A percentile compares a stretch with the other conserved stretches of the same genome.
Evolutionary conservation across 2,888 invertebrate species (phyloP).

Genomic region (Luffia ferchaultella): DNA sequence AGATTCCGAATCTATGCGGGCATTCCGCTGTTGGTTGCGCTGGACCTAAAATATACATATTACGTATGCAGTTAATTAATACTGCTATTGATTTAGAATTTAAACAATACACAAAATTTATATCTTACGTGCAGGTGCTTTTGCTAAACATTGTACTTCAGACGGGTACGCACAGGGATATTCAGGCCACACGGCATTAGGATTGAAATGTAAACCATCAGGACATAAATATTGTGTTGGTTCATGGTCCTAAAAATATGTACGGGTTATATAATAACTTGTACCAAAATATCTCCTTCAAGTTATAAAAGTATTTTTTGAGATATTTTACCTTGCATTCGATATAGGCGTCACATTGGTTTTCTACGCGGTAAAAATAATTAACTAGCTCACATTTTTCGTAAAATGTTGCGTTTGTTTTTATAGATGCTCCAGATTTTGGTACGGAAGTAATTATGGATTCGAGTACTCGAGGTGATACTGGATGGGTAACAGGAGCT

Average conservation of each 20-base stretch:
- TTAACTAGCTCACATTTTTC: conserved; percentile 30
- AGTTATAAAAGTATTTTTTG: no score
- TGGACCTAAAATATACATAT: conserved; percentile 2
- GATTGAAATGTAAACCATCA: conserved; percentile 78
- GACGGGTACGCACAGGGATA: conserved; percentile 81
- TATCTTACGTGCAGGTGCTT: conserved; percentile 62
- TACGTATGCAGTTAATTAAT: neutral
- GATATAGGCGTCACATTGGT: conserved; percentile 74
- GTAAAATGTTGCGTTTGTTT: no score
- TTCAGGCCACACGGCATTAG: conserved; percentile 60
- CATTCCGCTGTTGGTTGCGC: conserved; percentile 15
- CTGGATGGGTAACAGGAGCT: neutral
- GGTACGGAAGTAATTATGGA: neutral
- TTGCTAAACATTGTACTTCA: conserved; percentile 73
- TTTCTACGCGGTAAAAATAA: conserved; percentile 63
- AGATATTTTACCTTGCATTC: conserved; percentile 62
- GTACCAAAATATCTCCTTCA: neutral
- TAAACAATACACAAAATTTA: neutral
- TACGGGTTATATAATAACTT: neutral
- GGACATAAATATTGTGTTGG: conserved; percentile 73
- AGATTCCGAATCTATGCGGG: conserved; percentile 29
- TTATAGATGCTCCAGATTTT: neutral
- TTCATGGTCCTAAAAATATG: conserved; percentile 61
- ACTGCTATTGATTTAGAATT: neutral
- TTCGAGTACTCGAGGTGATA: neutral